Base-by-base conservation (phyloP, 2,113 vertebrate genomes). In the Elaphurus davidianus region DNA sequence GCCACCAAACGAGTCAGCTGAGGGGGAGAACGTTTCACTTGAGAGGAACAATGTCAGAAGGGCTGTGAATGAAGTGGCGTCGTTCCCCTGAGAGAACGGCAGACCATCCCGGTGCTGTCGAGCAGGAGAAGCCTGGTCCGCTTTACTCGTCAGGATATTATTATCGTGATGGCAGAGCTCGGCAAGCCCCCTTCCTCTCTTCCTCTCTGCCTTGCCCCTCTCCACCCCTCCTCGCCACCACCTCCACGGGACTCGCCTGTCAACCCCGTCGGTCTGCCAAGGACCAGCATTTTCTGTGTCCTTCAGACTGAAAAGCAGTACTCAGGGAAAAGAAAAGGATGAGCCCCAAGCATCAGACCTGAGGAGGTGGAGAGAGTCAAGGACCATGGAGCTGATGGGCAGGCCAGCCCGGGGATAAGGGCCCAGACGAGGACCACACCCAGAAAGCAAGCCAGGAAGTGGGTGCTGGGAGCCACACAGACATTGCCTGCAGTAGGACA, bases 401-500 rank as follows among this genome's bases (percentile, higher is more conserved):
- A 67, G 67, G 33, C 74, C 33, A 47, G 30, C 6, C 16, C 6
- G 9, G 7, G 9, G 11, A 28, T 10, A 15, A 74, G 55, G 59
- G 43, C 30, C 15, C 50, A 60, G 62, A 17, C 1, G 0, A 33
- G 17, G 7, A 25, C 57, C 6, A 27, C 2, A 60, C 1, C 36
- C 33, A 84, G 47, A 87, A 36, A 30, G 43, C 36, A 88, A 54
- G 36, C 79, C 1, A 1, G 40, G 74, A 30, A 36, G n/a, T 3
- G 14, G 21, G 52, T 40, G 45, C 40, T 74, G 27, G 50, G 54
- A 84, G 85, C 19, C 64, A 19, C 1, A 54, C 52, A 19, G 19
- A n/a, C 1, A 0, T 40, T 47, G 40, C 27, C 25, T 11, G 6
- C 7, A 2, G 0, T 4, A 45, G 19, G n/a, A n/a, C 3, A 2